A percentile compares a stretch with the other conserved stretches of the same genome.
Evolutionary conservation across 2,113 vertebrate species (phyloP).

Genomic region (Sceloporus tristichus): DNA sequence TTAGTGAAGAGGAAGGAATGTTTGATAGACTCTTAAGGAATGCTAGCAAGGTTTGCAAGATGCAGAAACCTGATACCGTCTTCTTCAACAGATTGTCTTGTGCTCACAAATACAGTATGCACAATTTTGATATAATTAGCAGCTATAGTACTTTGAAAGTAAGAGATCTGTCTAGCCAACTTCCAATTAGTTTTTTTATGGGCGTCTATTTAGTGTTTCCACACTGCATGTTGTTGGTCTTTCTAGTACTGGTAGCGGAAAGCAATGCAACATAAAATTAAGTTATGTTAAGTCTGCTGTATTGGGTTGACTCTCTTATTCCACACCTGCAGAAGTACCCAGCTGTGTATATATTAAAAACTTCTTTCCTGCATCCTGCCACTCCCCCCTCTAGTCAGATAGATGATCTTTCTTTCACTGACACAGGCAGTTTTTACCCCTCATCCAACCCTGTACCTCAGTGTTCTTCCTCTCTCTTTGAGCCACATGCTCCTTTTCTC

Average conservation of each 20-base stretch:
- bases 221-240: not conserved
- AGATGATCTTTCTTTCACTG: no score
- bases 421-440: no score
- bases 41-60: constrained; percentile 13
- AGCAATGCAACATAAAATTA: not conserved
- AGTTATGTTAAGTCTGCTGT: no score
- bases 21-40: constrained; percentile 5
- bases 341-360: no score
- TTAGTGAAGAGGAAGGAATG: not conserved
- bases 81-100: not conserved
- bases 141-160: constrained; percentile 21
- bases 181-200: not conserved
- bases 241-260: not conserved
- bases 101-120: not conserved
- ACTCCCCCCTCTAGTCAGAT: no score
- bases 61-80: constrained; percentile 19
- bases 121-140: constrained; percentile 4
- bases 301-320: no score
- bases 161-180: constrained; percentile 17
- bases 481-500: no score
- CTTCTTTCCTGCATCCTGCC: no score
- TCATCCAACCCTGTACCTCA: no score
- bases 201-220: not conserved
- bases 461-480: no score
- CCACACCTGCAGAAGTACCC: no score